Conservation (phyloP, 2,797 vertebrate species). For the Petrocephalus sullivani region DNA sequence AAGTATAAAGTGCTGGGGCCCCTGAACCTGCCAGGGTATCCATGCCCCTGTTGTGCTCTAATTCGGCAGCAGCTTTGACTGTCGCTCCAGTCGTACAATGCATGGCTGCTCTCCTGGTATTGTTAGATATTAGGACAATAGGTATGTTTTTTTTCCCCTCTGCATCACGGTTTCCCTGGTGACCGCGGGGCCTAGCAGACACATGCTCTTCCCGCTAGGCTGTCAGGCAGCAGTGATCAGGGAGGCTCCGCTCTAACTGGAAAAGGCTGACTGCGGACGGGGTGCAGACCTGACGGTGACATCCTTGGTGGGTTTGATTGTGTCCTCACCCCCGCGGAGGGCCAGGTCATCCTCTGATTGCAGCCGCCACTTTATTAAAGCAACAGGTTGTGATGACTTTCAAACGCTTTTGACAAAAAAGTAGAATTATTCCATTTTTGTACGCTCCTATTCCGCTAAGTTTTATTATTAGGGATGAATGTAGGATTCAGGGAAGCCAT, state of each 20-base stretch:
- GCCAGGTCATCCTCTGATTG: not conserved
- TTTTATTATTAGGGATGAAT: not conserved
- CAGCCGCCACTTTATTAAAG: not conserved
- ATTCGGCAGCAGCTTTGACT: not conserved
- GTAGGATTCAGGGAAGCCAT: not conserved
- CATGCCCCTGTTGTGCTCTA: not conserved
- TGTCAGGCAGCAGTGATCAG: not conserved
- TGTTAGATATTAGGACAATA: not conserved
- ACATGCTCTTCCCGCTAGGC: too few relatives aligned
- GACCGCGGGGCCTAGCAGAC: not conserved
- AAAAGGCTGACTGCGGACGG: not conserved
- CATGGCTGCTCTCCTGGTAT: not conserved
- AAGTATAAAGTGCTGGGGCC: not conserved
- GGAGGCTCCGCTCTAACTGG: not conserved
- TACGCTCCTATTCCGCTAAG: not conserved
- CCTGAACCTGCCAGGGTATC: not conserved
- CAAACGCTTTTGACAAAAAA: not conserved
- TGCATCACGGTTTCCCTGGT: not conserved
- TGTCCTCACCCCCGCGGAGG: not conserved
- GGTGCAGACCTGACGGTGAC: not conserved
- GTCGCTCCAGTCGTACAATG: not conserved
- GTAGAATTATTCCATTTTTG: not conserved
- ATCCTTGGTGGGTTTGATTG: not conserved
- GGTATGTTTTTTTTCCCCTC: not conserved
- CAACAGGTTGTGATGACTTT: not conserved